Conservation (phyloP, 2,888 invertebrate species). For the Agonopterix subpropinquella region DNA sequence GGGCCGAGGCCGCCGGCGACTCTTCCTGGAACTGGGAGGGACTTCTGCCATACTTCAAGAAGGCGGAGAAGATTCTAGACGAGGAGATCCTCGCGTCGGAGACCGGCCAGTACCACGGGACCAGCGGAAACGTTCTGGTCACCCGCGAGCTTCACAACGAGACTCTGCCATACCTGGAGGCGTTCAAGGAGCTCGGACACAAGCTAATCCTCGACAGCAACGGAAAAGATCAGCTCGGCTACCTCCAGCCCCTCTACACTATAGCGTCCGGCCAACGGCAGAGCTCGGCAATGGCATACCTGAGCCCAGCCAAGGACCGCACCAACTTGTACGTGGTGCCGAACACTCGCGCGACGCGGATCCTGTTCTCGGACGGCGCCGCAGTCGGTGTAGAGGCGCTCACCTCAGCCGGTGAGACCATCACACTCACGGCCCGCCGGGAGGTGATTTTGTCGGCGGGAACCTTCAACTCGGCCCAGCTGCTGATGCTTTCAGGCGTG, state of each 20-base stretch:
- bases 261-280: constrained; percentile 42
- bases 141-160: constrained; percentile 11
- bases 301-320: constrained; percentile 23
- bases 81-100: constrained; percentile 13
- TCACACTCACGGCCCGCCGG: constrained; percentile 21
- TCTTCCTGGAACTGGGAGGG: constrained; percentile 28
- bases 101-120: constrained; percentile 20
- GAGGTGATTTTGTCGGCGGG: constrained; percentile 37
- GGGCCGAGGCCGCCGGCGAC: constrained; percentile 26
- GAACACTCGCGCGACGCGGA: constrained; percentile 25
- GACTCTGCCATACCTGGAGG: constrained; percentile 26
- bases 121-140: constrained; percentile 20
- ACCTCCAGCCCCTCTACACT: constrained; percentile 16
- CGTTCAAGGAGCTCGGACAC: constrained; percentile 47
- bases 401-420: constrained; percentile 15
- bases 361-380: constrained; percentile 21
- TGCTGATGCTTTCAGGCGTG: constrained; percentile 38
- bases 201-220: constrained; percentile 29
- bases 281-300: constrained; percentile 51
- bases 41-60: constrained; percentile 33
- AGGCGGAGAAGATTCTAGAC: constrained; percentile 28
- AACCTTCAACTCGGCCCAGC: constrained; percentile 28
- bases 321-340: constrained; percentile 29
- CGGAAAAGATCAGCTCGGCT: constrained; percentile 37
- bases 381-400: constrained; percentile 23